Evolutionary conservation across 2,888 invertebrate species (phyloP), one percentile per base, ranked within the genome.

Genomic region (Scrobipalpa atriplicella): DNA sequence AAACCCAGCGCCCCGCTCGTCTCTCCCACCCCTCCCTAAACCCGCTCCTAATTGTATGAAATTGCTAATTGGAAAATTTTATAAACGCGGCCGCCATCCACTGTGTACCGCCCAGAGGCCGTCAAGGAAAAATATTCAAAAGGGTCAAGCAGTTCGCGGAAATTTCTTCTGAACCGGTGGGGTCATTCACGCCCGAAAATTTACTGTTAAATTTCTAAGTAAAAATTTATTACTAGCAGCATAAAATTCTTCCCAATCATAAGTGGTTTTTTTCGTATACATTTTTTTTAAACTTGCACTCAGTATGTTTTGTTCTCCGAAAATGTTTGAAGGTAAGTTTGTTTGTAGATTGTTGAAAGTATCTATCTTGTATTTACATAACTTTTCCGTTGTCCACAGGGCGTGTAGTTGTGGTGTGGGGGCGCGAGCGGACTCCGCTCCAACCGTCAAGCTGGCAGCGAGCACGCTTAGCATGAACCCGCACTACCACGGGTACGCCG

Each of bases 401-500:
- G 92, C 92, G 90, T 91, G 89, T 90, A 87, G 87, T 92, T 83
- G 92, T 88, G 89, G 90, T 87, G 90, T 84, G 84, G 80, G 84
- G 80, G 84, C 77, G 86, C 84, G 90, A 89, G 91, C 91, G 91
- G 89, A 86, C 74, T 77, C 91, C 92, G 93, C 91, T 93, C 90
- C 90, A 93, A 94, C 94, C 95, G 94, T 94, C 96, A 96, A 96
- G 94, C 96, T 96, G 96, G 96, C 96, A 94, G 96, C 96, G 95
- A 95, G 96, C 93, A 94, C 95, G 92, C 94, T 95, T 93, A 96
- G 96, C 93, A 97, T 97, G 97, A 97, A 97, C 95, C 96, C 97
- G 94, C 96, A 96, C 93, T 97, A 96, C 94, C 96, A 96, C 94
- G 95, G 96, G 93, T 96, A 96, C 93, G 94, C 95, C 93, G 96